phyloP scores from a whole-genome alignment of 1,140 invertebrate species.

The Drosophila tani region DNA sequence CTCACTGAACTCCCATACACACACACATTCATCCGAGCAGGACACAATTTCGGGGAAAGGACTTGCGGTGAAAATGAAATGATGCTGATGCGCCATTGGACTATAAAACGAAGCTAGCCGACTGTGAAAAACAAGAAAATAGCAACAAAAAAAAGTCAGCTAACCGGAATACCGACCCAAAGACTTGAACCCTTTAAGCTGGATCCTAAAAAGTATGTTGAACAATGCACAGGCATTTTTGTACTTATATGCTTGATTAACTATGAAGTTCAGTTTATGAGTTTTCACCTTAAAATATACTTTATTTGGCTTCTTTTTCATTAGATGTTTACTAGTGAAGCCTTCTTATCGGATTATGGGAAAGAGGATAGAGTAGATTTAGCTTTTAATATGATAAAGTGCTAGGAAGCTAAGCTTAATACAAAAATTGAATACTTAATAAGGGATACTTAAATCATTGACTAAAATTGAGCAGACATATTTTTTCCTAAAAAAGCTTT shows the following conservation, averaged over 20 bases:
- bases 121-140: constrained; percentile 63
- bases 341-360: no score
- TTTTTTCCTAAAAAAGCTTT: no score
- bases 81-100: constrained; percentile 51
- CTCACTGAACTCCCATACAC: constrained; percentile 51
- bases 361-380: no score
- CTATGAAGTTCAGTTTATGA: neutral
- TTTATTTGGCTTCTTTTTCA: neutral
- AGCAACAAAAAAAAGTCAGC: constrained; percentile 7
- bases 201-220: neutral
- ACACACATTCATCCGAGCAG: constrained; percentile 4
- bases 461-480: neutral
- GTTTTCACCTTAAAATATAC: neutral
- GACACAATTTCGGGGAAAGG: constrained; percentile 53
- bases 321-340: neutral
- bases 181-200: constrained; percentile 4
- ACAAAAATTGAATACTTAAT: no score
- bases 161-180: constrained; percentile 1
- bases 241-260: neutral
- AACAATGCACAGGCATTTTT: constrained; percentile 7
- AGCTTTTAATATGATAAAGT: no score
- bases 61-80: constrained; percentile 64
- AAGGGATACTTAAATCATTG: neutral
- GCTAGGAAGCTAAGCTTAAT: no score
- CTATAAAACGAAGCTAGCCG: constrained; percentile 62